phyloP scores from a whole-genome alignment of 2,797 vertebrate genomes.

The Hemitrygon akajei region DNA sequence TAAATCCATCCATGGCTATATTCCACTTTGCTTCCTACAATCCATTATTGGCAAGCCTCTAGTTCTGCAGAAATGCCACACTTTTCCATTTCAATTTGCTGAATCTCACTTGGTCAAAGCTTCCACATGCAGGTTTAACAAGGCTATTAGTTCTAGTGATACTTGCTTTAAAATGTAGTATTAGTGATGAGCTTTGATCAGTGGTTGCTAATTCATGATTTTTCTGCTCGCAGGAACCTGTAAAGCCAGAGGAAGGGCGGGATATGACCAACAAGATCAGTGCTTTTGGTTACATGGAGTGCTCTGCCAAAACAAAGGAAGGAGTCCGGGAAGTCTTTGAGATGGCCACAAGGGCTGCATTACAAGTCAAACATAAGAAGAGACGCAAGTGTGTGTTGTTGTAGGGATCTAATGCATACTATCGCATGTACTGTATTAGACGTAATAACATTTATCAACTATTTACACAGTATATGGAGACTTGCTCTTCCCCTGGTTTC shows the following conservation, averaged over 20 bases:
- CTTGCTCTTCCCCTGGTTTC: constrained; percentile 10
- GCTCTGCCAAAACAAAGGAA: constrained; percentile 95
- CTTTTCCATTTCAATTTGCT: not conserved
- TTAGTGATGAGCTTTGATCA: too few relatives aligned
- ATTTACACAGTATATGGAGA: constrained; percentile 37
- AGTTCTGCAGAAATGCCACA: not conserved
- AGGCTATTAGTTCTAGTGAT: too few relatives aligned
- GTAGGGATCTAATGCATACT: constrained; percentile 6
- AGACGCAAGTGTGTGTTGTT: constrained; percentile 45
- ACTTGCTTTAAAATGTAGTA: too few relatives aligned
- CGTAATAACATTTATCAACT: constrained; percentile 32
- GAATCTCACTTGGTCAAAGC: not conserved
- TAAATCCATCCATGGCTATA: not conserved
- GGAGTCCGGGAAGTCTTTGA: constrained; percentile 93
- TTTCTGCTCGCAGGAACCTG: constrained; percentile 71
- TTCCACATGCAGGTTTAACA: not conserved
- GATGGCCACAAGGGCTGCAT: constrained; percentile 89
- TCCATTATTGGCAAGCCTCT: not conserved
- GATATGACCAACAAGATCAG: constrained; percentile 95
- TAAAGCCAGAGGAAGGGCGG: constrained; percentile 86
- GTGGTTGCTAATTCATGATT: too few relatives aligned
- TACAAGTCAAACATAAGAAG: constrained; percentile 89
- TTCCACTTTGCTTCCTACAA: too few relatives aligned
- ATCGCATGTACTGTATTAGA: constrained; percentile 26
- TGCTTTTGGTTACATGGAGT: constrained; percentile 93